Base-by-base conservation (phyloP, 2,888 invertebrate genomes). In the Hesperia comma region DNA sequence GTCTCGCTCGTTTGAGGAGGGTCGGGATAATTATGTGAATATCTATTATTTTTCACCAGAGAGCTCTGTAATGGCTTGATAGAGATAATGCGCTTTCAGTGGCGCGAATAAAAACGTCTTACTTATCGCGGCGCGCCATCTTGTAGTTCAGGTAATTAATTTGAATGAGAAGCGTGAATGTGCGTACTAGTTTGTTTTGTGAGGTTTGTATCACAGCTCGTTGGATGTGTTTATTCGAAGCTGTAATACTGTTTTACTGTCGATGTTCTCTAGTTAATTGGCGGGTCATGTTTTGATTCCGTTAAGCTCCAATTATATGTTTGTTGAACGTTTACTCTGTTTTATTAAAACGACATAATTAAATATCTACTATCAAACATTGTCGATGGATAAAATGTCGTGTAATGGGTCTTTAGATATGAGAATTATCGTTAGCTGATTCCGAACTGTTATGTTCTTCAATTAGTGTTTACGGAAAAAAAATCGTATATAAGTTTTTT, bases 21-120 rank as follows among this genome's bases (percentile, higher is more conserved):
- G 84, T 82, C 76, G 81, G 81, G 75, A 84, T 90, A 91, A 90
- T 92, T 90, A 89, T 87, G 87, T 88, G 88, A 84, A 86, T 85
- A 89, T 88, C 89, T 90, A 90, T 89, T 88, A 90, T 90, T 90
- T 90, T 90, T 90, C 87, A 87, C 84, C 84, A 85, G 84, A 87
- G 82, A 84, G 79, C 79, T 79, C 78, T 80, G 84, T 88, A 85
- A 90, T 85, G 82, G 84, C 78, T 86, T 83, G 82, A 87, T 87
- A 83, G 85, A 85, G 85, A 85, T 87, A 87, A 88, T 85, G 82
- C 76, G 79, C 79, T 81, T 81, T 81, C 82, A 80, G 86, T 82
- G 79, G 82, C 79, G 72, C 71, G 77, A 76, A 79, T 79, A 79
- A 79, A 77, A 79, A 77, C 76, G 75, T 80, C 79, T 81, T 78